These are phyloP conservation scores for Willowsia nigromaculata DNA, from an alignment of 2,888 invertebrate species.

Conservation along the genomic window DNA sequence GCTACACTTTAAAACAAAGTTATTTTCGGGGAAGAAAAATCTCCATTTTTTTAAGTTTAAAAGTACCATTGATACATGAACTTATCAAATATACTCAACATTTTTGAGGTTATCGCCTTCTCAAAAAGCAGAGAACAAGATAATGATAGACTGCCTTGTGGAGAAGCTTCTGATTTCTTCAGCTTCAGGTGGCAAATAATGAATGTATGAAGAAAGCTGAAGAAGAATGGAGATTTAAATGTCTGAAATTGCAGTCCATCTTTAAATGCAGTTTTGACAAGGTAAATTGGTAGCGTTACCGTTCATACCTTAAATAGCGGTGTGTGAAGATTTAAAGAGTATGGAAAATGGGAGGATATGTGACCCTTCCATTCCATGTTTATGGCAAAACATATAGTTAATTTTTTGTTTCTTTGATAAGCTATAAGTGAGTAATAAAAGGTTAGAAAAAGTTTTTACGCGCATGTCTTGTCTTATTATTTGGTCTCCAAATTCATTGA, in stretches of 20 bases:
- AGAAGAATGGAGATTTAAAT: no score
- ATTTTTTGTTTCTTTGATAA: not conserved
- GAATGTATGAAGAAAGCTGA: no score
- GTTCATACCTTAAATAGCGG: not conserved
- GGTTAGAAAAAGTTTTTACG: not conserved
- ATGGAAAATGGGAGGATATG: not conserved
- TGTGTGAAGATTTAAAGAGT: not conserved
- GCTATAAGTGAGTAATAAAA: not conserved
- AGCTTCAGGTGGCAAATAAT: no score
- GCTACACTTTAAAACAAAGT: not conserved
- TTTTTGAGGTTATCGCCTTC: not conserved
- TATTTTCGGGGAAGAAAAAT: not conserved
- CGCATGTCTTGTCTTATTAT: not conserved
- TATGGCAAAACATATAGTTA: not conserved
- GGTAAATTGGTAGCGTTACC: not conserved
- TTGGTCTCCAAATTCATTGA: not conserved
- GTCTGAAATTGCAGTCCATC: no score
- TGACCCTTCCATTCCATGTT: conserved; percentile 7
- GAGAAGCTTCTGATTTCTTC: no score
- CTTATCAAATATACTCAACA: not conserved
- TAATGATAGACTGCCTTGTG: no score
- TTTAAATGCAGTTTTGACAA: no score
- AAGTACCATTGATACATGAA: not conserved
- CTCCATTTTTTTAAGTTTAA: no score
- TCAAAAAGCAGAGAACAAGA: not conserved